A percentile compares a stretch with the other conserved stretches of the same genome.
These are phyloP conservation scores for Bombus difficillimus DNA, from an alignment of 1,140 invertebrate species.

Conservation along the genomic window DNA sequence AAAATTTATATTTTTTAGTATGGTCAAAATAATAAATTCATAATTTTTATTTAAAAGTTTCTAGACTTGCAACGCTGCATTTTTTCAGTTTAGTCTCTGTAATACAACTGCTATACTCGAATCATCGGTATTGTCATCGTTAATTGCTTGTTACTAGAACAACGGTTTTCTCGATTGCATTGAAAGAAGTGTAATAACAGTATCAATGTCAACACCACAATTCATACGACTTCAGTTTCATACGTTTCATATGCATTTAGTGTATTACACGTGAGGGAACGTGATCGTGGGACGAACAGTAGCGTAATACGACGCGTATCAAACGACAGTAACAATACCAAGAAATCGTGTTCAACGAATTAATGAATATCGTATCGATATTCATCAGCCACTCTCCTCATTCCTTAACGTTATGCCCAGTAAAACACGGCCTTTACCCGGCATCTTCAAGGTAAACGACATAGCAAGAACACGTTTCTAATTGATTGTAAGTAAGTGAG, in stretches of 20 bases:
- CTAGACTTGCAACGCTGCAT: not conserved
- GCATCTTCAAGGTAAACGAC: conserved; percentile 65
- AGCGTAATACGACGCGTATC: conserved; percentile 30
- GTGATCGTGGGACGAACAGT: conserved; percentile 6
- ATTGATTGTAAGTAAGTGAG: conserved; percentile 23
- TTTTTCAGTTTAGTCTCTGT: not conserved
- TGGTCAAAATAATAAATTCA: not conserved
- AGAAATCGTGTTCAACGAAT: conserved; percentile 49
- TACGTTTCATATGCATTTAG: not conserved
- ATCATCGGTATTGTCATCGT: no score
- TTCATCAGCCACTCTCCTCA: conserved; percentile 12
- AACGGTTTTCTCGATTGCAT: not conserved
- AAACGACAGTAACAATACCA: conserved; percentile 43
- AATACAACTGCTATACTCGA: not conserved
- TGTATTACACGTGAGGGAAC: not conserved
- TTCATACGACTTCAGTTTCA: not conserved
- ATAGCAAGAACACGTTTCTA: conserved; percentile 41
- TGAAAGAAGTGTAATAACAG: not conserved
- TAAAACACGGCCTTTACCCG: conserved; percentile 50
- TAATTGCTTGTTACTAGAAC: no score
- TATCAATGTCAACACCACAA: not conserved
- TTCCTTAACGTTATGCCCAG: not conserved
- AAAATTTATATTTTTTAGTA: not conserved
- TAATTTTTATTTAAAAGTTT: not conserved
- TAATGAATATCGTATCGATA: conserved; percentile 42